Evolutionary conservation across 2,797 vertebrate genomes (phyloP), one percentile per base, ranked within the genome.

Genomic region (Intellagama lesueurii): DNA sequence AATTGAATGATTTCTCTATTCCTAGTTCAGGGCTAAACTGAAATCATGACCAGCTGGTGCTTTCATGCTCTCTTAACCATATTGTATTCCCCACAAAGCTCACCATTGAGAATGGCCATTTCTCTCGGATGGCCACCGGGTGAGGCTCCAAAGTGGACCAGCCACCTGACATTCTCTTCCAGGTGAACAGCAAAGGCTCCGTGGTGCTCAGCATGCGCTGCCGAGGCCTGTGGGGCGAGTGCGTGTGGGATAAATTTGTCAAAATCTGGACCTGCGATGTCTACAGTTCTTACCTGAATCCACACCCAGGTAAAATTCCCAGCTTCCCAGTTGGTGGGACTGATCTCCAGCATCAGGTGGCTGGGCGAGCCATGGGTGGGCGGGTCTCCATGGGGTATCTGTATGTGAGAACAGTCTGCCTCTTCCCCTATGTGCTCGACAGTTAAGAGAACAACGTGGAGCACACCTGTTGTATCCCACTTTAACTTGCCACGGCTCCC

Each of bases 251-350:
- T 69, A 88, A 88, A 44, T 93, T 92, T 87, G 93, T 90, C 22
- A 94, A 93, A 77, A 91, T 94, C 79, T 94, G 94, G 92, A 93
- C 93, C 35, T 94, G 93, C 28, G 94, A 95, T 40, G 87, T 64
- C 9, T 95, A 93, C 85, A 89, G 90, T 76, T 95, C 94, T 24
- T 92, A 93, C 72, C 83, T 95, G 60, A 93, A 93, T 66, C 90
- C 88, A 2, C 91, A 93, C 28, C 94, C 93, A 81, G 92, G 91
- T 93, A 87, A 81, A 40, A 19, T 6, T 40, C 26, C 11, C 26
- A 19, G 12, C 44, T n/a, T 6, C 40, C 40, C 40, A 40, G 40
- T 40, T 40, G 40, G 40, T 40, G 40, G 40, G 40, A 40, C 40
- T 40, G 40, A 40, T 40, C 40, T 40, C 40, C 40, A 40, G 40